phyloP scores from a whole-genome alignment of 2,888 invertebrate genomes.

The Monopis laevigella region DNA sequence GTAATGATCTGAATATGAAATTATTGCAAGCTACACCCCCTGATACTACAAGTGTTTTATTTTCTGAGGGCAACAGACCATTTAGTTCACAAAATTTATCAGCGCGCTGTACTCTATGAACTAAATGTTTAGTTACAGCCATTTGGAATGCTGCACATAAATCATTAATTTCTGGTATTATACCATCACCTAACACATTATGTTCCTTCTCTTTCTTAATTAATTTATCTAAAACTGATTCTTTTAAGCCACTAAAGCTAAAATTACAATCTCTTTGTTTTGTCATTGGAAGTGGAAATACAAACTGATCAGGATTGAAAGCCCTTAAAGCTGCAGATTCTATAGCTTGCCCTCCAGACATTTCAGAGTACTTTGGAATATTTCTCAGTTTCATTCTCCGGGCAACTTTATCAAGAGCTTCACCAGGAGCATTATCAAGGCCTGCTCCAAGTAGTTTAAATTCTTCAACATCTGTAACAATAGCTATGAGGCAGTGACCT shows the following conservation, averaged over 20 bases:
- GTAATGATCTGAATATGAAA: constrained; percentile 77
- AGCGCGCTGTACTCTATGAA: constrained; percentile 84
- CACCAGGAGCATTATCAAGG: constrained; percentile 91
- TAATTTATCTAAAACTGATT: constrained; percentile 64
- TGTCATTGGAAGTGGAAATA: constrained; percentile 73
- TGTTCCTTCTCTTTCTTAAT: constrained; percentile 66
- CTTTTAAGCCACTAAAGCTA: constrained; percentile 87
- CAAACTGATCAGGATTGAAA: constrained; percentile 70
- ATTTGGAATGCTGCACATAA: constrained; percentile 88
- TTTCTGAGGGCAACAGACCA: constrained; percentile 66
- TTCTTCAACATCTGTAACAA: constrained; percentile 77
- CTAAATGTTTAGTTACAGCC: constrained; percentile 79
- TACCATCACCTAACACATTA: constrained; percentile 68
- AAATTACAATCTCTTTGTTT: constrained; percentile 84
- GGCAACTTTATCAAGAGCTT: constrained; percentile 92
- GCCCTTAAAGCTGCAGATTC: constrained; percentile 80
- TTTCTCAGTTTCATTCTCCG: constrained; percentile 85
- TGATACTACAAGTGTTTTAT: constrained; percentile 79
- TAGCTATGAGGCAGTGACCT: constrained; percentile 86
- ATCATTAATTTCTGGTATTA: constrained; percentile 80
- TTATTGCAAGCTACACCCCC: constrained; percentile 97
- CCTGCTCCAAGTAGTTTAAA: constrained; percentile 83
- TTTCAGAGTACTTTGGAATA: constrained; percentile 73
- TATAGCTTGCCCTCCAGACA: constrained; percentile 87
- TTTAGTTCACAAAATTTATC: constrained; percentile 74